Percentiles rank a stretch among this genome's conserved stretches.
These are phyloP conservation scores for Himalopsyche phryganea DNA, from an alignment of 1,140 invertebrate species.

Conservation along the genomic window DNA sequence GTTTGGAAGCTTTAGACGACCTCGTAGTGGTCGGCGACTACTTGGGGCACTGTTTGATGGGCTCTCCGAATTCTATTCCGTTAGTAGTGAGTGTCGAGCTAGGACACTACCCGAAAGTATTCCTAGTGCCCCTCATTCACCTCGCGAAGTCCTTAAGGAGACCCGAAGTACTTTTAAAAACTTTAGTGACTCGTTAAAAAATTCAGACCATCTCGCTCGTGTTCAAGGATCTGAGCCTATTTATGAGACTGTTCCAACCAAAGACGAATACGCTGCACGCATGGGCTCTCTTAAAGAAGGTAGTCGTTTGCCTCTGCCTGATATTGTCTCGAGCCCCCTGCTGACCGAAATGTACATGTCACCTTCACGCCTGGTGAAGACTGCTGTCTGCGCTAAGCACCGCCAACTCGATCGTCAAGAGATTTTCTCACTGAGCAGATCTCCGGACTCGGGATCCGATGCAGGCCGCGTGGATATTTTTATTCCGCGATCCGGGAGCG, in stretches of 20 bases:
- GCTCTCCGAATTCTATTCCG: slow-evolving; percentile 78
- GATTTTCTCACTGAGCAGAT: slow-evolving; percentile 11
- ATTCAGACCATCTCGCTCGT: not conserved
- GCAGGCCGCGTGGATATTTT: slow-evolving; percentile 5
- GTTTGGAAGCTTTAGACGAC: slow-evolving; percentile 18
- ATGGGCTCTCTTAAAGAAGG: not conserved
- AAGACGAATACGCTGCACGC: slow-evolving; percentile 20
- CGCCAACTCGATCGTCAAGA: slow-evolving; percentile 47
- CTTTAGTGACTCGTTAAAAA: slow-evolving; percentile 40
- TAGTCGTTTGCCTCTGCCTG: not conserved
- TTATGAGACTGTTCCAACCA: slow-evolving; percentile 13
- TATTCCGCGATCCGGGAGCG: slow-evolving; percentile 11
- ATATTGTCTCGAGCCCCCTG: not conserved
- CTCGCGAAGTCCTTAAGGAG: slow-evolving; percentile 42
- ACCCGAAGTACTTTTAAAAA: slow-evolving; percentile 46
- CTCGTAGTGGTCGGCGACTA: slow-evolving; percentile 45
- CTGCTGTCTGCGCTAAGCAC: slow-evolving; percentile 61
- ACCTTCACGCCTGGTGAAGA: slow-evolving; percentile 63
- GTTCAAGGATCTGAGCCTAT: not conserved
- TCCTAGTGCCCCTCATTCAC: slow-evolving; percentile 24
- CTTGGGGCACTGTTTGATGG: slow-evolving; percentile 79
- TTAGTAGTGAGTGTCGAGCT: slow-evolving; percentile 49
- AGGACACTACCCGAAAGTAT: slow-evolving; percentile 39
- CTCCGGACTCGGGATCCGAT: slow-evolving; percentile 1
- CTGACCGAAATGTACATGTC: slow-evolving; percentile 43